Evolutionary conservation across 2,113 vertebrate genomes (phyloP).

Genomic region (Platichthys stellatus): DNA sequence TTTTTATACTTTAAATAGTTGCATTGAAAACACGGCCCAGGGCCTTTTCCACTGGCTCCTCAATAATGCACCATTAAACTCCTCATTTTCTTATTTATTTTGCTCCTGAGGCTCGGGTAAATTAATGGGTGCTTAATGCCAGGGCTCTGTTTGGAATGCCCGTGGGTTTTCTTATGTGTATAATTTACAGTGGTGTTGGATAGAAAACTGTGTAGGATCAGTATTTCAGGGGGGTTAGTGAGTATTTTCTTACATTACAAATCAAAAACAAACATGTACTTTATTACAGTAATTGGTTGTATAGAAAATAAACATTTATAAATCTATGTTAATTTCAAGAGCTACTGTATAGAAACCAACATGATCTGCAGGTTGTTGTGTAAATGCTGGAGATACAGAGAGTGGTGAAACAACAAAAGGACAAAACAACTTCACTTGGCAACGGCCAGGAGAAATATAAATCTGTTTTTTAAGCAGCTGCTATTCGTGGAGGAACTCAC

Average conservation of each 20-base stretch:
- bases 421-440: neutral
- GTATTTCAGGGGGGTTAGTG: neutral
- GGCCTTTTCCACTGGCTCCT: constrained; percentile 56
- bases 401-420: neutral
- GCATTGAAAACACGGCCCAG: constrained; percentile 52
- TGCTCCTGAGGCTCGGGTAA: constrained; percentile 54
- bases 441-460: neutral
- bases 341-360: neutral
- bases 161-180: constrained; percentile 13
- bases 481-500: neutral
- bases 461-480: neutral
- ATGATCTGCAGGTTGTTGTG: neutral
- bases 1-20: constrained; percentile 42
- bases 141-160: constrained; percentile 27
- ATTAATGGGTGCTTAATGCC: constrained; percentile 61
- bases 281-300: neutral
- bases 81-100: constrained; percentile 69
- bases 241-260: neutral
- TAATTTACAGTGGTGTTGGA: constrained; percentile 11
- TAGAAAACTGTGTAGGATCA: constrained; percentile 8
- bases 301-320: neutral
- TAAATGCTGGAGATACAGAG: neutral
- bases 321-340: neutral
- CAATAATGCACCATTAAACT: constrained; percentile 69
- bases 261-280: neutral